Percentiles rank a stretch among this genome's conserved stretches.
Evolutionary conservation across 2,888 invertebrate genomes (phyloP).

Genomic region (Folsomia manolachei): DNA sequence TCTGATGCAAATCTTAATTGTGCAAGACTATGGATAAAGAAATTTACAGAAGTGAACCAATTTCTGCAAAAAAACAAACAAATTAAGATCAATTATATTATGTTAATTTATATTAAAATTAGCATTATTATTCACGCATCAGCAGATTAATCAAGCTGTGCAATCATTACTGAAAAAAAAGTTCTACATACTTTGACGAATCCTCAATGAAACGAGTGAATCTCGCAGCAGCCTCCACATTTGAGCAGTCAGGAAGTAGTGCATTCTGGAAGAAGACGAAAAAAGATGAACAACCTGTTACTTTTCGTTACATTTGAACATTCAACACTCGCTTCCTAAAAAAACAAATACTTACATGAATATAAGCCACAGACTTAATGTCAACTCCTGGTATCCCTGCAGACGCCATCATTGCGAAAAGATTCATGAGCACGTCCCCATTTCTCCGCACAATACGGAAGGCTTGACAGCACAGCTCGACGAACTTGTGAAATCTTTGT

Average conservation of each 20-base stretch:
- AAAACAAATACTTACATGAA: too few species aligned
- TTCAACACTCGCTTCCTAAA: too few species aligned
- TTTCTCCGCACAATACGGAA: conserved; percentile 92
- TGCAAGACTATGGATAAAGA: conserved; percentile 94
- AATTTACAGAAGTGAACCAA: conserved; percentile 94
- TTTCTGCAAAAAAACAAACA: conserved; percentile 52
- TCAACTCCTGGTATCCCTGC: conserved; percentile 90
- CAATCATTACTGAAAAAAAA: background rate
- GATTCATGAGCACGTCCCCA: conserved; percentile 82
- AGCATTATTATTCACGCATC: background rate
- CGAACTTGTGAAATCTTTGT: conserved; percentile 92
- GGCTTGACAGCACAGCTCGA: conserved; percentile 96
- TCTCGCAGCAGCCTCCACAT: conserved; percentile 93
- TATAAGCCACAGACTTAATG: conserved; percentile 85
- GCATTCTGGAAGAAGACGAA: conserved; percentile 89
- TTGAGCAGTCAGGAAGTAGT: conserved; percentile 80
- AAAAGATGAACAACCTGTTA: too few species aligned
- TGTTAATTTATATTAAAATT: too few species aligned
- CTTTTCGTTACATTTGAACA: too few species aligned
- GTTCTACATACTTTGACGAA: conserved; percentile 72
- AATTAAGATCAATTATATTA: too few species aligned
- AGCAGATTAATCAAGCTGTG: too few species aligned
- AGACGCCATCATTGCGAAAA: conserved; percentile 90
- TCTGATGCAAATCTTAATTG: conserved; percentile 89
- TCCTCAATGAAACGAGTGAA: conserved; percentile 95